Evolutionary conservation across 1,140 invertebrate species (phyloP).

Genomic region (Plectus sambesii): DNA sequence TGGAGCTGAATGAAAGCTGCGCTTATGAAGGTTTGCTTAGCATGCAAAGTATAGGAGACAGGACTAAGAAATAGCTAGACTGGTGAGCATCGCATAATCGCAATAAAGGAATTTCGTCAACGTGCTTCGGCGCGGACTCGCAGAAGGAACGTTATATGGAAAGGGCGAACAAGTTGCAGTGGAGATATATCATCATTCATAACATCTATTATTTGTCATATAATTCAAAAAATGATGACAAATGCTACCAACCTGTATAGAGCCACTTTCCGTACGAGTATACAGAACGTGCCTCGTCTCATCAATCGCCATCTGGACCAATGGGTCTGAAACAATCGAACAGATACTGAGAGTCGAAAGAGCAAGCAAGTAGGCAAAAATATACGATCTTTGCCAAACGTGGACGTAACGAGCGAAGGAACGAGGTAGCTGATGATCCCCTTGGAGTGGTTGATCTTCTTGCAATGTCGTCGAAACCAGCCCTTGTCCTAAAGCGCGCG

Average conservation of each 20-base stretch:
- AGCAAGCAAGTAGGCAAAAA: conserved; percentile 5
- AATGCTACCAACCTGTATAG: conserved; percentile 47
- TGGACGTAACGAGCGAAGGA: conserved; percentile 74
- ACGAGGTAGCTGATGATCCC: conserved; percentile 72
- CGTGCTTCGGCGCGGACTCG: too few species aligned
- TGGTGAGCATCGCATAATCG: too few species aligned
- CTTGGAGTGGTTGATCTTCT: conserved; percentile 85
- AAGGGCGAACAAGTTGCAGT: too few species aligned
- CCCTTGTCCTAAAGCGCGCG: conserved; percentile 52
- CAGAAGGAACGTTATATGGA: too few species aligned
- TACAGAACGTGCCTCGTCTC: conserved; percentile 79
- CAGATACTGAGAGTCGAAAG: conserved; percentile 4
- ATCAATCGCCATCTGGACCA: conserved; percentile 78
- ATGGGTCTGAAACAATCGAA: conserved; percentile 57
- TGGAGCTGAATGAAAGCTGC: too few species aligned
- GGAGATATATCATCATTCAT: too few species aligned
- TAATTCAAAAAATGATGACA: too few species aligned
- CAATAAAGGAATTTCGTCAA: too few species aligned
- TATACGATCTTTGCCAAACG: too few species aligned
- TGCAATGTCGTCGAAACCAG: conserved; percentile 80
- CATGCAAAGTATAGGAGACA: too few species aligned
- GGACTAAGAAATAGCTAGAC: conserved; percentile 52
- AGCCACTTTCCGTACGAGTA: conserved; percentile 60
- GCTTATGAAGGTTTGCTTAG: too few species aligned
- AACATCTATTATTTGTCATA: too few species aligned